Evolutionary conservation across 2,113 vertebrate species (phyloP).

Genomic region (Chamaea fasciata): DNA sequence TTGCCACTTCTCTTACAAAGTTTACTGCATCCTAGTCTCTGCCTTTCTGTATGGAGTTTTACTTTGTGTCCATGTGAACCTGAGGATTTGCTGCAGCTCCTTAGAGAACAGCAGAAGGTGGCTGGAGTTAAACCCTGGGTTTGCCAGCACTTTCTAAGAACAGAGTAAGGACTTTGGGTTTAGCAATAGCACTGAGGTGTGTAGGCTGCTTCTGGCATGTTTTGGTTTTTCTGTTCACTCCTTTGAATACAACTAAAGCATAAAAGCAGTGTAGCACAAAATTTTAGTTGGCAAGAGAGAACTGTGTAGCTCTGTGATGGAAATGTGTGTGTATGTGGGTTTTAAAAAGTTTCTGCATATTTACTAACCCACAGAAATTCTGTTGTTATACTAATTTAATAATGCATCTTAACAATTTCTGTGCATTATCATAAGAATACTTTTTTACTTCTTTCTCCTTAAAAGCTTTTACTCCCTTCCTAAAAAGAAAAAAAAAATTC

Average conservation of each 20-base stretch:
- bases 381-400: background rate
- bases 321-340: background rate
- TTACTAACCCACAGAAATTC: background rate
- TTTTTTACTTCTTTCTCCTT: background rate
- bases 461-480: background rate
- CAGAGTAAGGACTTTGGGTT: background rate
- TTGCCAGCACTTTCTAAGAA: background rate
- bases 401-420: background rate
- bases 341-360: background rate
- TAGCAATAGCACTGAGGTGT: background rate
- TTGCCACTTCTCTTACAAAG: background rate
- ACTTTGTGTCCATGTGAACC: fast-evolving
- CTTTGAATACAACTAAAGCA: background rate
- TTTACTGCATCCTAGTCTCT: background rate
- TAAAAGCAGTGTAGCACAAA: background rate
- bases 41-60: background rate
- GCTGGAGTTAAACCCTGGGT: background rate
- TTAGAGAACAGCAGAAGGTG: background rate
- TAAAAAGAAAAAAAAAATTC: background rate
- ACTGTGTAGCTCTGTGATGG: fast-evolving
- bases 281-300: background rate
- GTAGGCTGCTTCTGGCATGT: background rate
- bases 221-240: background rate
- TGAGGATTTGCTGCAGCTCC: background rate
- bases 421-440: background rate